These are phyloP conservation scores for Crypturellus tataupa DNA, from an alignment of 2,797 vertebrate genomes.

Conservation along the genomic window DNA sequence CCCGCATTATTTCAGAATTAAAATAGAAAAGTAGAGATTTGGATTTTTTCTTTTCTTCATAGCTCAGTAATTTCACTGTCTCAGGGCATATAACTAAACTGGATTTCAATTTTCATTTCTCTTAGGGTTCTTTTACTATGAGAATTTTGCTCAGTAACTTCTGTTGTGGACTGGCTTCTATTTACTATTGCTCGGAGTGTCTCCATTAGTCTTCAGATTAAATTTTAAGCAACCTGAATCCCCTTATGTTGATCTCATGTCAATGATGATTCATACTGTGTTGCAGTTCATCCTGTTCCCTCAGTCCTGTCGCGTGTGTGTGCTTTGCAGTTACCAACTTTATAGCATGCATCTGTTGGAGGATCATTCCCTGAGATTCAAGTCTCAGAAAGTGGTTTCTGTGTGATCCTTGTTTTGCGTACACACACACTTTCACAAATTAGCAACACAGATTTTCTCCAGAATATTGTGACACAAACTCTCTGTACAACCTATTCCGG, in stretches of 20 bases:
- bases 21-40: neutral
- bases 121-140: neutral
- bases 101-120: neutral
- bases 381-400: neutral
- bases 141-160: neutral
- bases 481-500: neutral
- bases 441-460: neutral
- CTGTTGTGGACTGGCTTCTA: neutral
- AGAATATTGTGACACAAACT: neutral
- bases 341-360: neutral
- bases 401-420: neutral
- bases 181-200: neutral
- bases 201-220: neutral
- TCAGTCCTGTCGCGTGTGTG: neutral
- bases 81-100: neutral
- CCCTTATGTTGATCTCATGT: neutral
- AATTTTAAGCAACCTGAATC: neutral
- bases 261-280: neutral
- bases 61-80: neutral
- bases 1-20: neutral
- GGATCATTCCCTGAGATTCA: neutral
- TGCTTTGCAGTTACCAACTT: neutral
- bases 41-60: neutral
- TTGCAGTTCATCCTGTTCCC: neutral
- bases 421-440: neutral